Percentiles rank a stretch among this genome's conserved stretches.
Evolutionary conservation across 2,888 invertebrate genomes (phyloP).

Genomic region (Agrilus mali): DNA sequence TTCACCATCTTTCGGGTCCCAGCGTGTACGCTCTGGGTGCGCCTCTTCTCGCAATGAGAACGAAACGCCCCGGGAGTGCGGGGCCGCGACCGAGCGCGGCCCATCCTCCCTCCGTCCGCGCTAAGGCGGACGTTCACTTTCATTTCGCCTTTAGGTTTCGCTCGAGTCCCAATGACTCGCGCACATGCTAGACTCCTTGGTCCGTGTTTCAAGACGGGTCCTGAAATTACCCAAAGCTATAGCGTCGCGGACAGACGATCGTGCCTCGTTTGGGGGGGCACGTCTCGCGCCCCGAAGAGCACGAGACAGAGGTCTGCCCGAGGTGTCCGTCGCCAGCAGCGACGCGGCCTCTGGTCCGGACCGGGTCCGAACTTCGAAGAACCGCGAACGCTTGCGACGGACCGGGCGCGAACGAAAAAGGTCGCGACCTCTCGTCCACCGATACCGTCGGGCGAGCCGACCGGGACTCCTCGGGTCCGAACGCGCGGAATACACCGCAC

Average conservation of each 20-base stretch:
- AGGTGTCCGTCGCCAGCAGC: constrained; percentile 1
- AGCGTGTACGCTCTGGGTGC: no score
- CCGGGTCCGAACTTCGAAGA: constrained; percentile 1
- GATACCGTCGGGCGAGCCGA: constrained; percentile 14
- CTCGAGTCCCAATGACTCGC: constrained; percentile 51
- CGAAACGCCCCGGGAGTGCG: constrained; percentile 48
- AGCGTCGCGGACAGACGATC: constrained; percentile 25
- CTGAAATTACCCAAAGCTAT: constrained; percentile 32
- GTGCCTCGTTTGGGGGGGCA: no score
- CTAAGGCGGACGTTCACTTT: constrained; percentile 42
- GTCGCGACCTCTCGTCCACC: constrained; percentile 5
- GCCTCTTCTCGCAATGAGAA: constrained; percentile 35
- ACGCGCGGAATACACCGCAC: constrained; percentile 6
- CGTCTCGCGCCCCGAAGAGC: no score
- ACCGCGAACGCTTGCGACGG: constrained; percentile 21
- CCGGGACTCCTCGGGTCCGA: constrained; percentile 10
- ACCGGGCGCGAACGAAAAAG: constrained; percentile 11
- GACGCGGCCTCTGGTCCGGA: constrained; percentile 1
- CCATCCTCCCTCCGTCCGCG: constrained; percentile 36
- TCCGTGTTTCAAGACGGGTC: constrained; percentile 71
- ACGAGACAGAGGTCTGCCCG: constrained; percentile 6
- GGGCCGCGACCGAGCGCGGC: constrained; percentile 25
- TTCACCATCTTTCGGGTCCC: constrained; percentile 66
- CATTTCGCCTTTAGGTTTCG: constrained; percentile 51
- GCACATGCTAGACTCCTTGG: constrained; percentile 61